phyloP scores from a whole-genome alignment of 2,888 invertebrate species.

The Leptopterna dolabrata region DNA sequence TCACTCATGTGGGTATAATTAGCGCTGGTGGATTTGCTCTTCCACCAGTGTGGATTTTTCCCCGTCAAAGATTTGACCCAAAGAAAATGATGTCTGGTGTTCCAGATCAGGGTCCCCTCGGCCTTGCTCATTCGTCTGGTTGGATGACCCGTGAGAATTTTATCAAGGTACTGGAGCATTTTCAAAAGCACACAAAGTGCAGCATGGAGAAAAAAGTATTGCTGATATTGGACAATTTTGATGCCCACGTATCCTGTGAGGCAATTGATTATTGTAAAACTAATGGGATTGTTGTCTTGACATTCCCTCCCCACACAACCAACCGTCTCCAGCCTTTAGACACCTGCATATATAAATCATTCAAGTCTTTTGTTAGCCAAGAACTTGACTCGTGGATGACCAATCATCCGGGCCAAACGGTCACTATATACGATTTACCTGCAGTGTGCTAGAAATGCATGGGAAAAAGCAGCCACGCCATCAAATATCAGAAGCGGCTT shows the following conservation, averaged over 20 bases:
- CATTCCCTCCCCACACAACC: not conserved
- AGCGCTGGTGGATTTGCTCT: conserved; percentile 62
- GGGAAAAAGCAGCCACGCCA: conserved; percentile 62
- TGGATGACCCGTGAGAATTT: conserved; percentile 63
- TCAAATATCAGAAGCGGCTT: conserved; percentile 65
- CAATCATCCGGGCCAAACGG: not conserved
- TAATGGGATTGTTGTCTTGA: too few relatives aligned
- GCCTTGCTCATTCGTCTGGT: conserved; percentile 63
- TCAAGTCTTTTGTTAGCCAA: not conserved
- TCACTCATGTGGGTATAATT: too few relatives aligned
- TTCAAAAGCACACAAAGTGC: not conserved
- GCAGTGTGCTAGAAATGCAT: conserved; percentile 63
- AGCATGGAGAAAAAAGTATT: too few relatives aligned
- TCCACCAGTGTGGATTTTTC: not conserved
- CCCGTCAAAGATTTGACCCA: too few relatives aligned
- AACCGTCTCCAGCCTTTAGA: not conserved
- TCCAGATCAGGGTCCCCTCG: not conserved
- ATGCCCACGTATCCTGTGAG: too few relatives aligned
- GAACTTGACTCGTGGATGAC: not conserved
- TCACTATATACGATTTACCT: not conserved
- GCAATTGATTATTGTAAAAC: too few relatives aligned
- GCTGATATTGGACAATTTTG: too few relatives aligned
- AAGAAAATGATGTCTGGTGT: too few relatives aligned
- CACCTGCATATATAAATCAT: not conserved
- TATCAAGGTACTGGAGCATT: not conserved